These are phyloP conservation scores for Apamea monoglypha DNA, from an alignment of 2,888 invertebrate genomes.

Conservation along the genomic window DNA sequence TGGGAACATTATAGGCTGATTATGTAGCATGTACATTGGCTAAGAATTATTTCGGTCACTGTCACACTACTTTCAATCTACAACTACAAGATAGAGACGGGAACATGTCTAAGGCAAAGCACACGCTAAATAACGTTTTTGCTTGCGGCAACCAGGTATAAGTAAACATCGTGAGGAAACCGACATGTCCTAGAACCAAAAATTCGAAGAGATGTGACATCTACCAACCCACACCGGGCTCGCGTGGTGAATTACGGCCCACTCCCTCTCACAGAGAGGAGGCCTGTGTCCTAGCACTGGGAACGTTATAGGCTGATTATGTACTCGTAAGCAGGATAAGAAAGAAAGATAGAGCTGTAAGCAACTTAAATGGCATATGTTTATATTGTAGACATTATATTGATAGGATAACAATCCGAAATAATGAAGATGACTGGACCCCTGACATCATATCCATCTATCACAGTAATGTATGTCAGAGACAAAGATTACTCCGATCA, in stretches of 20 bases:
- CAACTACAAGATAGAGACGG: not conserved
- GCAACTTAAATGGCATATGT: not conserved
- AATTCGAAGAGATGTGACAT: too few species aligned
- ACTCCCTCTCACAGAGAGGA: too few species aligned
- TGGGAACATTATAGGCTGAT: too few species aligned
- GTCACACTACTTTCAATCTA: not conserved
- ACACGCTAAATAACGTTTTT: not conserved
- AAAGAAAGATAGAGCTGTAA: not conserved
- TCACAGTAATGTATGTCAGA: constrained; percentile 26
- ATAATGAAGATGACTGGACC: constrained; percentile 3
- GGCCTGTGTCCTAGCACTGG: too few species aligned
- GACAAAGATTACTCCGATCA: constrained; percentile 50
- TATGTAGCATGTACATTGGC: not conserved
- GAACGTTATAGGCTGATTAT: too few species aligned
- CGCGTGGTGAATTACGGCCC: too few species aligned
- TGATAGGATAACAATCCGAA: not conserved
- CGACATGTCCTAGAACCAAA: too few species aligned
- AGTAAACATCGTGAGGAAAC: too few species aligned
- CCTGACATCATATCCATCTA: constrained; percentile 43
- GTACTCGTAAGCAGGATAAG: too few species aligned
- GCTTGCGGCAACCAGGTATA: not conserved
- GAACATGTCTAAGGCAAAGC: not conserved
- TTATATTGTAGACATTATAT: not conserved
- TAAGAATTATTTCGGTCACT: not conserved
- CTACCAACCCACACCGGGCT: too few species aligned